Conservation (phyloP, 2,113 vertebrate species). For the Symphodus melops region DNA sequence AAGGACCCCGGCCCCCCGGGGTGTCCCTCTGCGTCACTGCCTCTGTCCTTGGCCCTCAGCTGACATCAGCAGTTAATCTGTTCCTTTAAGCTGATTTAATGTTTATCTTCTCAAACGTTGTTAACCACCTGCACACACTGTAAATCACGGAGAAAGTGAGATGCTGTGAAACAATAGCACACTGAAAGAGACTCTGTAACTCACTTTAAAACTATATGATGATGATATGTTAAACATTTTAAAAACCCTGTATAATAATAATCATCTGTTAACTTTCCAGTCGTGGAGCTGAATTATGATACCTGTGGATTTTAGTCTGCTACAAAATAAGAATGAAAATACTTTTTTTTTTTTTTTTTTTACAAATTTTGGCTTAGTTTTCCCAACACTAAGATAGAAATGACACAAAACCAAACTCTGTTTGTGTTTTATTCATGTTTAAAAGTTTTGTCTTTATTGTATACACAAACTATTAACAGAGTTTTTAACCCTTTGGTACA, state of each 20-base stretch:
- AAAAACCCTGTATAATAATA: too few species aligned
- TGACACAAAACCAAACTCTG: background rate
- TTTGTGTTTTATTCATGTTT: background rate
- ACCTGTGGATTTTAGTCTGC: too few species aligned
- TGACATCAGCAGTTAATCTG: conserved; percentile 60
- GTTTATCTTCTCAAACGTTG: conserved; percentile 38
- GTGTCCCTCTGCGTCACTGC: conserved; percentile 39
- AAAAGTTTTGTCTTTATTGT: conserved; percentile 1
- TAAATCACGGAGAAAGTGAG: background rate
- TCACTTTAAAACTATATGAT: too few species aligned
- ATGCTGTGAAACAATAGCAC: background rate
- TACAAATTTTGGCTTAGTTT: background rate
- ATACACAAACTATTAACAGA: background rate
- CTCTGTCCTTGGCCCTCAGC: conserved; percentile 5
- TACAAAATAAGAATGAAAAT: background rate
- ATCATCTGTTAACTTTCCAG: too few species aligned
- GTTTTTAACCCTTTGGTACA: background rate
- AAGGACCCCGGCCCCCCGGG: background rate
- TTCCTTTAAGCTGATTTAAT: conserved; percentile 54
- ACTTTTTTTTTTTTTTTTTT: too few species aligned
- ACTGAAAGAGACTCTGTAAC: background rate
- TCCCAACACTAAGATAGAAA: background rate
- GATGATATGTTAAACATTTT: too few species aligned
- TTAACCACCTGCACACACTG: background rate
- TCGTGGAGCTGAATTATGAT: too few species aligned